Conservation (phyloP, 2,113 vertebrate genomes). For the Eudyptes chrysolophus region DNA sequence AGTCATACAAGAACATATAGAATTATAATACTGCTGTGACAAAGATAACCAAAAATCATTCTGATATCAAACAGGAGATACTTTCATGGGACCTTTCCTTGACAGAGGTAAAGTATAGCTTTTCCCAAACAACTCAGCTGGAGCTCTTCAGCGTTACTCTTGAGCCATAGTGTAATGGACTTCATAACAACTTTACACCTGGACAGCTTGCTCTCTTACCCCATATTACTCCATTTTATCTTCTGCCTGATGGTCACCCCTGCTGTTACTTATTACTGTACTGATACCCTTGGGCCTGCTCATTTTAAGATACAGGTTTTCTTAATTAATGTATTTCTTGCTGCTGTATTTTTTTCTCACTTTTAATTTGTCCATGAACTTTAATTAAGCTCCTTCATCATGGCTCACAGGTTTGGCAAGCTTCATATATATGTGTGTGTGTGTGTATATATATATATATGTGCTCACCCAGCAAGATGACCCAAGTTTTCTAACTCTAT, state of each 20-base stretch:
- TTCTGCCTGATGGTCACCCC: constrained; percentile 27
- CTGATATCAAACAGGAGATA: neutral
- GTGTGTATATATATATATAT: neutral
- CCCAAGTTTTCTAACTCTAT: neutral
- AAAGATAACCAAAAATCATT: neutral
- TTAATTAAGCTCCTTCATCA: constrained; percentile 65
- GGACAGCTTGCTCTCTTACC: constrained; percentile 7
- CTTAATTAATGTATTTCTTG: constrained; percentile 51
- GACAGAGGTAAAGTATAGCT: neutral
- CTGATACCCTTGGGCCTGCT: constrained; percentile 11
- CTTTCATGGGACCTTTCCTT: neutral
- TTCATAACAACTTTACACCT: constrained; percentile 14
- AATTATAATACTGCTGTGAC: neutral
- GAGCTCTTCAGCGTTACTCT: neutral
- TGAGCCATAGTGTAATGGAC: neutral
- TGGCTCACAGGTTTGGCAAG: constrained; percentile 36
- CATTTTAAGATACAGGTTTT: constrained; percentile 45
- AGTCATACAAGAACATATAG: neutral
- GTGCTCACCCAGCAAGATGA: constrained; percentile 15
- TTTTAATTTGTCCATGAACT: constrained; percentile 51
- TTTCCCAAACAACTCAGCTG: neutral
- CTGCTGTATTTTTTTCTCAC: neutral
- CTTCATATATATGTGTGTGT: neutral
- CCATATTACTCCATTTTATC: constrained; percentile 9
- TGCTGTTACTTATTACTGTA: constrained; percentile 45